These are phyloP conservation scores for Rugalucina vietnamica DNA, from an alignment of 2,888 invertebrate genomes.

Conservation along the genomic window DNA sequence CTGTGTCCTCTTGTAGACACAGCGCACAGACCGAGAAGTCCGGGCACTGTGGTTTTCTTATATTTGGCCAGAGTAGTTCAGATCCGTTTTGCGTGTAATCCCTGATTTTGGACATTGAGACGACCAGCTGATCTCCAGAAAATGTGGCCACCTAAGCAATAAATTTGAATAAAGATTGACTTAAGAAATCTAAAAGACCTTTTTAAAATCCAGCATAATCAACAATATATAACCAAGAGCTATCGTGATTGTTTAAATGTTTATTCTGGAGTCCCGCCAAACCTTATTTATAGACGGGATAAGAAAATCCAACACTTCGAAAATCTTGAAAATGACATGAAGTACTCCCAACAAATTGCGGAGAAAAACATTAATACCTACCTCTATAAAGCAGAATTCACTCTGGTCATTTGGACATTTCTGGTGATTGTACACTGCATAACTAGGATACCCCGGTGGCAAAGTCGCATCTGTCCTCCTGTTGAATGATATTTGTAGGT, in stretches of 20 bases:
- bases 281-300: too few relatives aligned
- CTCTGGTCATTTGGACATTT: not conserved
- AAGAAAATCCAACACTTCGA: too few relatives aligned
- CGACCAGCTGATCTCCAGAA: not conserved
- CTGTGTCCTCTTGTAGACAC: slow-evolving; percentile 31
- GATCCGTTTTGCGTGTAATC: slow-evolving; percentile 38
- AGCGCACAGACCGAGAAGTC: slow-evolving; percentile 26
- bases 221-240: too few relatives aligned
- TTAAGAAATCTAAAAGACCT: too few relatives aligned
- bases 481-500: slow-evolving; percentile 30
- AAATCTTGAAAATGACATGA: too few relatives aligned
- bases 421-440: slow-evolving; percentile 54
- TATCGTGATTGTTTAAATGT: too few relatives aligned
- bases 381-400: slow-evolving; percentile 15
- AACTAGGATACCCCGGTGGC: slow-evolving; percentile 10
- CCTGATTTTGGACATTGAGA: not conserved
- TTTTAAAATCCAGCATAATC: too few relatives aligned
- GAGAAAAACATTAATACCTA: too few relatives aligned
- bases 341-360: too few relatives aligned
- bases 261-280: too few relatives aligned
- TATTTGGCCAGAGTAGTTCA: slow-evolving; percentile 38
- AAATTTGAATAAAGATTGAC: too few relatives aligned
- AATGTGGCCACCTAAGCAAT: not conserved
- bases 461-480: slow-evolving; percentile 21
- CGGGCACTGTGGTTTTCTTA: slow-evolving; percentile 56